Base-by-base conservation (phyloP, 2,888 invertebrate genomes). In the Orchesella flavescens region DNA sequence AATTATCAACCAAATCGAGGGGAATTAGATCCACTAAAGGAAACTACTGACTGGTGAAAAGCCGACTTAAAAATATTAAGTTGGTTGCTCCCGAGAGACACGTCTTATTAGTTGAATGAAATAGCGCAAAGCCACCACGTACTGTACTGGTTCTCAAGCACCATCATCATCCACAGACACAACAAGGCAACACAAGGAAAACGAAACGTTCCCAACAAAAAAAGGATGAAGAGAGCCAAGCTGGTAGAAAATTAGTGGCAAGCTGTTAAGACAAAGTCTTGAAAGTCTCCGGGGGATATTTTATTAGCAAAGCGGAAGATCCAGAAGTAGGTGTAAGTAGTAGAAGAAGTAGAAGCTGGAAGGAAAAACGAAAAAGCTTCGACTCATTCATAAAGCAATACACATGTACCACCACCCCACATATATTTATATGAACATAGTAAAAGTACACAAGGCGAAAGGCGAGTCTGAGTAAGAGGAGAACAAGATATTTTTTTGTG, bases 181-280 rank as follows among this genome's bases (percentile, higher is more conserved):
- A 77, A 65, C 71, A 76, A 17, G n/a, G n/a, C n/a, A n/a, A 44
- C 66, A 53, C 24, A 49, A 44, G 49, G 21, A n/a, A 57, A 77
- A 55, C 57, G 15, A 5, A 44, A 71, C n/a, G n/a, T n/a, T n/a
- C 73, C 46, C 49, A 61, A 49, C 46, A 17, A 66, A 44, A 24
- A 68, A 49, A 80, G 66, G 72, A 79, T 65, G 74, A 75, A 53
- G 69, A 46, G 69, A 46, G 46, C 17, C 59, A 75, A 74, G 74
- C 81, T 81, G 81, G 69, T 75, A 76, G 75, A 71, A 82, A 82
- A 82, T 82, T 82, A 82, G 82, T 82, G 82, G 82, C 76, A 82
- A 82, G 69, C 82, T 76, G 82, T 76, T 82, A 82, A 82, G 76
- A 82, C 75, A 82, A 76, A 82, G 81, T 81, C 81, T 81, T 74